These are phyloP conservation scores for Drosophila pachea DNA, from an alignment of 1,140 invertebrate species.

Conservation along the genomic window DNA sequence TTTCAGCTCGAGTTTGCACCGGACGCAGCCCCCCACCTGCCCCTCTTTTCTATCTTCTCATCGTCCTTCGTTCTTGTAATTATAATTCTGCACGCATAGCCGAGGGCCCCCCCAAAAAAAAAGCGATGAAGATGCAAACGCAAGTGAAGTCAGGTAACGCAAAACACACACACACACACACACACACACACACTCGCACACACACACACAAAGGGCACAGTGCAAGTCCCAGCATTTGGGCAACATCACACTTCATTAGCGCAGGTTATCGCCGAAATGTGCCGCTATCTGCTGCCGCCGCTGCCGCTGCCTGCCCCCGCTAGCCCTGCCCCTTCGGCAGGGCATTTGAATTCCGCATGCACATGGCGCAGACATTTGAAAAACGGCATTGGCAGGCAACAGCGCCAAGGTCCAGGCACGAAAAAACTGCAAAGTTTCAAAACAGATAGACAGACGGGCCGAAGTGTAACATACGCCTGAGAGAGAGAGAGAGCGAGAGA, in stretches of 20 bases:
- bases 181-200: too few relatives aligned
- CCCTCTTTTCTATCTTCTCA: too few relatives aligned
- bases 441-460: conserved; percentile 44
- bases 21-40: too few relatives aligned
- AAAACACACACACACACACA: too few relatives aligned
- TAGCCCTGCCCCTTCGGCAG: too few relatives aligned
- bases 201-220: too few relatives aligned
- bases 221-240: conserved; percentile 29
- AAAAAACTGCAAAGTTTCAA: conserved; percentile 73
- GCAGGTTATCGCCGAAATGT: conserved; percentile 64
- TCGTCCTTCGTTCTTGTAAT: conserved; percentile 24
- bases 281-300: not conserved
- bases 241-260: conserved; percentile 74
- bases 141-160: conserved; percentile 5
- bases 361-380: conserved; percentile 76
- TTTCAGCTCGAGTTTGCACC: too few relatives aligned
- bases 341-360: conserved; percentile 67
- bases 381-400: conserved; percentile 58
- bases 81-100: conserved; percentile 41
- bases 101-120: not conserved
- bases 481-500: conserved; percentile 12
- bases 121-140: conserved; percentile 2
- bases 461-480: not conserved
- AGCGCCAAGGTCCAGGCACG: conserved; percentile 67
- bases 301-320: not conserved